A percentile compares a stretch with the other conserved stretches of the same genome.
Evolutionary conservation across 2,113 vertebrate species (phyloP).

Genomic region (Turdus rufiventris): DNA sequence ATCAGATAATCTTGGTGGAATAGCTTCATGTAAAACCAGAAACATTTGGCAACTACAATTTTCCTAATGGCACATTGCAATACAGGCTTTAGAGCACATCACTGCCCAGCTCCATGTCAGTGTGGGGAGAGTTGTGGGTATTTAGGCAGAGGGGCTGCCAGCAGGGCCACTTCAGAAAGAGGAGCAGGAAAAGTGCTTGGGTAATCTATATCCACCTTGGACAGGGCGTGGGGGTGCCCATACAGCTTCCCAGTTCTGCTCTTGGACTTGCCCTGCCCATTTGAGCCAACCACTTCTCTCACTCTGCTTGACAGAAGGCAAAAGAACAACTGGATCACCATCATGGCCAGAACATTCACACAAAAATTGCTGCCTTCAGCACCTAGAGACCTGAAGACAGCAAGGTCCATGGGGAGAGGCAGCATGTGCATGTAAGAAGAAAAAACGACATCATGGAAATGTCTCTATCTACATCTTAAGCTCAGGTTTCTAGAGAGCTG

Average conservation of each 20-base stretch:
- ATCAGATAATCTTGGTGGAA: slow-evolving; percentile 20
- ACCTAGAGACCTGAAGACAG: neutral
- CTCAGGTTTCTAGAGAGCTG: neutral
- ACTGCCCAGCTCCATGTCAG: neutral
- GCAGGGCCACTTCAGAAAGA: neutral
- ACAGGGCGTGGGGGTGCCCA: neutral
- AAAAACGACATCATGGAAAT: neutral
- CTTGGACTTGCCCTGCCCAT: neutral
- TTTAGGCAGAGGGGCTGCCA: neutral
- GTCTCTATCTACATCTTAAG: neutral
- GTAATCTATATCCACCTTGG: neutral
- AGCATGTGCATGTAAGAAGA: rapidly evolving
- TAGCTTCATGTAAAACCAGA: slow-evolving; percentile 16
- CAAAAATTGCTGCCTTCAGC: neutral
- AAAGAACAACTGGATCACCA: neutral
- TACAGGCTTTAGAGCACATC: neutral
- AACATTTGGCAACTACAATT: slow-evolving; percentile 3
- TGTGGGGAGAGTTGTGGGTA: rapidly evolving
- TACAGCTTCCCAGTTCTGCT: neutral
- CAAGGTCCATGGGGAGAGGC: neutral
- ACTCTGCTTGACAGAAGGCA: neutral
- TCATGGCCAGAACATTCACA: neutral
- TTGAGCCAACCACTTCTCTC: neutral
- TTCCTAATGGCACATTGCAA: neutral
- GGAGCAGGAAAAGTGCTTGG: neutral